phyloP scores from a whole-genome alignment of 1,140 invertebrate genomes.

The Andricus grossulariae region DNA sequence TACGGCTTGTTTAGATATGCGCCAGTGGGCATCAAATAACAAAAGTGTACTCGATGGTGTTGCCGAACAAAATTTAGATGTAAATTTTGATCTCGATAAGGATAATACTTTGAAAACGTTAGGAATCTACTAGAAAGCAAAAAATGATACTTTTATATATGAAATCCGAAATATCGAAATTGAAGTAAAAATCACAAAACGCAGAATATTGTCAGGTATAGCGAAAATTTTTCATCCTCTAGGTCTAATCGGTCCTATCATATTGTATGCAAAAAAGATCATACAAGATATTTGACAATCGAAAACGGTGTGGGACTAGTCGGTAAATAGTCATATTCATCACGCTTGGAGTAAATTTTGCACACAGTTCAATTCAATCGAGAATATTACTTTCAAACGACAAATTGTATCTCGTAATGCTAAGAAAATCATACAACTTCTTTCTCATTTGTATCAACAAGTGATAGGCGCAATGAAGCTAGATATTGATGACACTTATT shows the following conservation, averaged over 20 bases:
- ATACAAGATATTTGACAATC: too few relatives aligned
- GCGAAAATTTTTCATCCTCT: too few relatives aligned
- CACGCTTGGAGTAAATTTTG: too few relatives aligned
- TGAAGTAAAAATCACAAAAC: too few relatives aligned
- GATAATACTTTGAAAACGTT: slow-evolving; percentile 25
- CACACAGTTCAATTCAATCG: slow-evolving; percentile 32
- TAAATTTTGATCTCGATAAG: neutral
- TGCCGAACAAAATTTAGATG: neutral
- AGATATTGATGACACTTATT: too few relatives aligned
- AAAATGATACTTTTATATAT: slow-evolving; percentile 48
- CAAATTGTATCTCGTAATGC: slow-evolving; percentile 22
- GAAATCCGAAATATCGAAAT: too few relatives aligned
- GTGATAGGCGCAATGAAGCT: slow-evolving; percentile 46
- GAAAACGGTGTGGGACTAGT: too few relatives aligned
- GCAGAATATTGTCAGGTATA: too few relatives aligned
- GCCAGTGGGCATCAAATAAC: slow-evolving; percentile 59
- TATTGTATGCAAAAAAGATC: too few relatives aligned
- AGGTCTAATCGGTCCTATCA: too few relatives aligned
- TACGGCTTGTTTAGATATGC: slow-evolving; percentile 53
- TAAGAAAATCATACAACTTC: slow-evolving; percentile 60
- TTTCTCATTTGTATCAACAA: slow-evolving; percentile 60
- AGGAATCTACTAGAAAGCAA: slow-evolving; percentile 27
- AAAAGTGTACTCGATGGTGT: neutral
- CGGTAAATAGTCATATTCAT: too few relatives aligned
- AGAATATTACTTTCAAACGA: slow-evolving; percentile 27